Evolutionary conservation across 2,113 vertebrate species (phyloP).

Genomic region (Neolamprologus longior): DNA sequence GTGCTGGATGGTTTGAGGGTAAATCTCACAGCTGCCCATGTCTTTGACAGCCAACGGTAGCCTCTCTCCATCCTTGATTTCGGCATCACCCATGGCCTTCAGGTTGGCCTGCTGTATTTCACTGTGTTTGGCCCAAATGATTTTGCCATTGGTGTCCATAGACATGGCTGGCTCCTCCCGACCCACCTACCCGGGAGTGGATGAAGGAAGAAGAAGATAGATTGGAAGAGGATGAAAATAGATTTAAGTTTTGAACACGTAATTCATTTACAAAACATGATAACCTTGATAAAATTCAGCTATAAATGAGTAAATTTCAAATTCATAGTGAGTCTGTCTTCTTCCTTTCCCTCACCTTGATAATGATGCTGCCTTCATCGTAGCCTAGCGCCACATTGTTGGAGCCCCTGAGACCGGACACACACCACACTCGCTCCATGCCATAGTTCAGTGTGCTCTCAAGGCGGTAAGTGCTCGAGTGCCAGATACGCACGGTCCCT

Average conservation of each 20-base stretch:
- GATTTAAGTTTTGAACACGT: not conserved
- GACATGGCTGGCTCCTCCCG: constrained; percentile 99
- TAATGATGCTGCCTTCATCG: constrained; percentile 98
- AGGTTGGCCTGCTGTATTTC: constrained; percentile 97
- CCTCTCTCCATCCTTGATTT: constrained; percentile 97
- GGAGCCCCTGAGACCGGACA: constrained; percentile 89
- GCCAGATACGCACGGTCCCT: constrained; percentile 98
- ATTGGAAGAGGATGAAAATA: not conserved
- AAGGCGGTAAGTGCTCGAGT: constrained; percentile 94
- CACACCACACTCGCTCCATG: constrained; percentile 98
- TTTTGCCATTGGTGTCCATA: constrained; percentile 97
- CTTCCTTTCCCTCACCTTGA: constrained; percentile 77
- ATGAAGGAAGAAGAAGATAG: not conserved
- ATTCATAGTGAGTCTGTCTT: not conserved
- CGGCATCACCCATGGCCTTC: constrained; percentile 98
- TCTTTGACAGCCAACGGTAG: constrained; percentile 95
- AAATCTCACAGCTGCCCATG: constrained; percentile 99
- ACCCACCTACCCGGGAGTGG: constrained; percentile 76
- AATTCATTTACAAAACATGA: not conserved
- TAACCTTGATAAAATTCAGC: not conserved
- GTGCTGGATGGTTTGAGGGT: constrained; percentile 97
- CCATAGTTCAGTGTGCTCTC: constrained; percentile 96
- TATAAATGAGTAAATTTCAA: not conserved
- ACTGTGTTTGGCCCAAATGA: constrained; percentile 98
- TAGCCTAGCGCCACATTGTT: constrained; percentile 96